These are phyloP conservation scores for Drosophila albomicans DNA, from an alignment of 1,140 invertebrate species.

Conservation along the genomic window DNA sequence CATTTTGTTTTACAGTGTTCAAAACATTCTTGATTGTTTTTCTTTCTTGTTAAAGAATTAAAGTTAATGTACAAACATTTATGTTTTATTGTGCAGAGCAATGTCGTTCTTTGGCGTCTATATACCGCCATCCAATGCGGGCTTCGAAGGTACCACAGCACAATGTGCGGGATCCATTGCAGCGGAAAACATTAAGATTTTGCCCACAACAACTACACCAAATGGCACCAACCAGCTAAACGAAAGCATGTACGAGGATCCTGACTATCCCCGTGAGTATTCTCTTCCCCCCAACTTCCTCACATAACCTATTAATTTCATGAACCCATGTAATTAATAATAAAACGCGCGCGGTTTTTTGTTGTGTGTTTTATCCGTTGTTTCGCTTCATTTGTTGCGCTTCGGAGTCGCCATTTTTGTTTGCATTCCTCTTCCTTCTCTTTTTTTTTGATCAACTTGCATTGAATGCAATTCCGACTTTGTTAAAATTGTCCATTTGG, in stretches of 20 bases:
- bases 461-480: too few species aligned
- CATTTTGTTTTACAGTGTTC: neutral
- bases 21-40: slow-evolving; percentile 3
- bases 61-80: too few species aligned
- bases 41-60: too few species aligned
- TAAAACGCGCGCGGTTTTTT: slow-evolving; percentile 19
- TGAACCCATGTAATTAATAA: slow-evolving; percentile 20
- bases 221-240: neutral
- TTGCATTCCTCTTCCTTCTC: neutral
- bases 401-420: slow-evolving; percentile 8
- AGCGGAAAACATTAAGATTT: slow-evolving; percentile 46
- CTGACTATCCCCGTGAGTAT: slow-evolving; percentile 70
- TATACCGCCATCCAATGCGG: slow-evolving; percentile 66
- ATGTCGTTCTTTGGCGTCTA: slow-evolving; percentile 72
- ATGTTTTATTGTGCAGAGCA: neutral
- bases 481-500: too few species aligned
- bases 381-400: slow-evolving; percentile 38
- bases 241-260: slow-evolving; percentile 52
- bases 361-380: neutral
- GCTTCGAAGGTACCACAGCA: slow-evolving; percentile 54
- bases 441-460: too few species aligned
- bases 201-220: neutral
- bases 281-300: neutral
- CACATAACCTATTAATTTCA: slow-evolving; percentile 1
- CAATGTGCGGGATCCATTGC: slow-evolving; percentile 70